A percentile compares a stretch with the other conserved stretches of the same genome.
These are phyloP conservation scores for Enteromius unitaeniatus DNA, from an alignment of 2,797 vertebrate species.

Conservation along the genomic window DNA sequence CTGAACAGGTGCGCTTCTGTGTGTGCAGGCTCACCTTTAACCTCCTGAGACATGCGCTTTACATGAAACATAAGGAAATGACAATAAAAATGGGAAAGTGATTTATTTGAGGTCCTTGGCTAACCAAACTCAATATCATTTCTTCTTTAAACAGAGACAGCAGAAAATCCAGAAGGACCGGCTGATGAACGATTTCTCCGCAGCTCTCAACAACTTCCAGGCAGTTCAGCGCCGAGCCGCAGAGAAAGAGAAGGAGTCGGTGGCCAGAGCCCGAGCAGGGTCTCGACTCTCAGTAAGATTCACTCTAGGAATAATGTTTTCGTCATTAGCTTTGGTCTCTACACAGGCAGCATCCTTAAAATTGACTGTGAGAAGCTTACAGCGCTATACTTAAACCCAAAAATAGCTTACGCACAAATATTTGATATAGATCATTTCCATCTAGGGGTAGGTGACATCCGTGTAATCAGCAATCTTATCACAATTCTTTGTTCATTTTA, in stretches of 20 bases:
- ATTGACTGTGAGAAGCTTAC: not conserved
- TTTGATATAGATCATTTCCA: not conserved
- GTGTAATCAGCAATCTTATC: not conserved
- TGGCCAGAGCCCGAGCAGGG: slow-evolving; percentile 83
- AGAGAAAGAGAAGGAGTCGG: slow-evolving; percentile 85
- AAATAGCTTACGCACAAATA: not conserved
- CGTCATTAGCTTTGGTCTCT: not conserved
- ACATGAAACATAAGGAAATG: not conserved
- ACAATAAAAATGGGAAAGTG: not conserved
- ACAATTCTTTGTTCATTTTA: not conserved
- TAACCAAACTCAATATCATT: not conserved
- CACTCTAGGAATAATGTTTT: not conserved
- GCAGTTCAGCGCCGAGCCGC: slow-evolving; percentile 84
- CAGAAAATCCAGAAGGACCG: slow-evolving; percentile 89
- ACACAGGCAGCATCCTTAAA: not conserved
- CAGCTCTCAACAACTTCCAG: slow-evolving; percentile 87
- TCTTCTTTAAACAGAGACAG: slow-evolving; percentile 77
- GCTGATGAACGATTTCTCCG: slow-evolving; percentile 89
- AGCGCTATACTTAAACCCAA: not conserved
- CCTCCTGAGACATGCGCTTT: not conserved
- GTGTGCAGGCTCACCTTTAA: not conserved
- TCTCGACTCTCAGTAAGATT: slow-evolving; percentile 82
- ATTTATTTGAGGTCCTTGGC: not conserved
- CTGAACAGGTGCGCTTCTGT: slow-evolving; percentile 85
- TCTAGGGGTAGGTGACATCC: too few species aligned